Conservation (phyloP, 2,888 invertebrate genomes). For the Laothoe populi region DNA sequence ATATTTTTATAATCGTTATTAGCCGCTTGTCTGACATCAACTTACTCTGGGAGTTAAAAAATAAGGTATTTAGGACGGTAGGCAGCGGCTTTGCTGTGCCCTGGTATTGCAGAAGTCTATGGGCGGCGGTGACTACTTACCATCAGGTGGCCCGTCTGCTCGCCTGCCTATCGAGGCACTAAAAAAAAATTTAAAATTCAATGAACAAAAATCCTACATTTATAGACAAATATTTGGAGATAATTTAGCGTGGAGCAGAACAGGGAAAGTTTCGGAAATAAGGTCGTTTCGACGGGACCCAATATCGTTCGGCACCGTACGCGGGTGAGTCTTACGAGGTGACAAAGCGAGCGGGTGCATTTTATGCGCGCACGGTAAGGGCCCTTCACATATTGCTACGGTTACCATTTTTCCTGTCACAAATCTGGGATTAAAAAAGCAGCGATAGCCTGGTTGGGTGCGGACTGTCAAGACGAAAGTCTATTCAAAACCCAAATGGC, state of each 20-base stretch:
- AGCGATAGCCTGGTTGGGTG: too few species aligned
- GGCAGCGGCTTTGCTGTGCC: too few species aligned
- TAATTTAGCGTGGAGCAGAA: constrained; percentile 10
- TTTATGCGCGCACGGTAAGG: constrained; percentile 25
- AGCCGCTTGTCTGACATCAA: too few species aligned
- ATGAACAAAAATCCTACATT: not conserved
- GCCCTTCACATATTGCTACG: constrained; percentile 15
- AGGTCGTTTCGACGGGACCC: constrained; percentile 15
- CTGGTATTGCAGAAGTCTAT: too few species aligned
- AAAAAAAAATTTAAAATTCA: too few species aligned
- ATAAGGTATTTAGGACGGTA: too few species aligned
- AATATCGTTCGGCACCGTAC: constrained; percentile 10
- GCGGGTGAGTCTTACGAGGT: constrained; percentile 25
- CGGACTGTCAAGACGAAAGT: too few species aligned
- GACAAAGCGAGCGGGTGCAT: constrained; percentile 27
- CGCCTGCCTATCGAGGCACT: too few species aligned
- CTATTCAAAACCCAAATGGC: not conserved
- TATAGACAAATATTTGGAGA: constrained; percentile 6
- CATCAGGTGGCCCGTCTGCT: too few species aligned
- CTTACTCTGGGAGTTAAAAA: too few species aligned
- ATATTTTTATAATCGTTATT: too few species aligned
- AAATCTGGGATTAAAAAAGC: not conserved
- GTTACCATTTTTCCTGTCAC: not conserved
- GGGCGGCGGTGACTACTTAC: too few species aligned
- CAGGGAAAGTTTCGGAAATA: not conserved